These are phyloP conservation scores for Cynodonichthys magdalenae DNA, from an alignment of 2,797 vertebrate genomes.

Conservation along the genomic window DNA sequence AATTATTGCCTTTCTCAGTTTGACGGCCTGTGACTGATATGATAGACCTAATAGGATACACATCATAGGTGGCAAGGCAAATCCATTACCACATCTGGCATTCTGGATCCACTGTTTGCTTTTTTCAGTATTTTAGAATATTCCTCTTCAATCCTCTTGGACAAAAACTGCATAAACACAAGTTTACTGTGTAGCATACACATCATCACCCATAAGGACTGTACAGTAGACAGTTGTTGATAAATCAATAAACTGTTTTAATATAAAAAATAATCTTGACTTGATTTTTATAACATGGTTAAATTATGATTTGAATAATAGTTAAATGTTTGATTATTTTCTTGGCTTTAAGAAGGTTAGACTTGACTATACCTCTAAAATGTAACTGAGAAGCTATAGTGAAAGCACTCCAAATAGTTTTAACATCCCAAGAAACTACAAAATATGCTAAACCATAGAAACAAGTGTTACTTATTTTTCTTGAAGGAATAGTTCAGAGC, in stretches of 20 bases:
- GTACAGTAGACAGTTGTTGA: conserved; percentile 90
- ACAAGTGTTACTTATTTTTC: too few relatives aligned
- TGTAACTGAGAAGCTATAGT: not conserved
- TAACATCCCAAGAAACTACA: not conserved
- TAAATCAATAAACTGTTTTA: conserved; percentile 89
- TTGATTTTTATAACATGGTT: conserved; percentile 46
- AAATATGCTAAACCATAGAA: too few relatives aligned
- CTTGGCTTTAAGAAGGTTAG: conserved; percentile 1
- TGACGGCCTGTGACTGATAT: conserved; percentile 61
- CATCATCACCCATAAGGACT: conserved; percentile 81
- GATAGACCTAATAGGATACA: conserved; percentile 46
- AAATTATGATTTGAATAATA: conserved; percentile 4
- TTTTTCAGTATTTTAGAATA: conserved; percentile 63
- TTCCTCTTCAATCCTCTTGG: conserved; percentile 61
- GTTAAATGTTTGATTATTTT: conserved; percentile 5
- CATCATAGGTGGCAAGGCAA: conserved; percentile 45
- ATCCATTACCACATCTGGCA: conserved; percentile 49
- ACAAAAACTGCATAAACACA: conserved; percentile 66
- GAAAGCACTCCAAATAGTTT: not conserved
- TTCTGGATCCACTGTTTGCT: conserved; percentile 61
- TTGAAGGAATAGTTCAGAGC: too few relatives aligned
- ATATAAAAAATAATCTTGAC: conserved; percentile 66
- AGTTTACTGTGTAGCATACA: conserved; percentile 86
- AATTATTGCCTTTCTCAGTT: conserved; percentile 51
- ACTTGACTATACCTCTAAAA: not conserved